These are phyloP conservation scores for Galagoides demidoff DNA, from an alignment of 2,797 vertebrate genomes.

Conservation along the genomic window DNA sequence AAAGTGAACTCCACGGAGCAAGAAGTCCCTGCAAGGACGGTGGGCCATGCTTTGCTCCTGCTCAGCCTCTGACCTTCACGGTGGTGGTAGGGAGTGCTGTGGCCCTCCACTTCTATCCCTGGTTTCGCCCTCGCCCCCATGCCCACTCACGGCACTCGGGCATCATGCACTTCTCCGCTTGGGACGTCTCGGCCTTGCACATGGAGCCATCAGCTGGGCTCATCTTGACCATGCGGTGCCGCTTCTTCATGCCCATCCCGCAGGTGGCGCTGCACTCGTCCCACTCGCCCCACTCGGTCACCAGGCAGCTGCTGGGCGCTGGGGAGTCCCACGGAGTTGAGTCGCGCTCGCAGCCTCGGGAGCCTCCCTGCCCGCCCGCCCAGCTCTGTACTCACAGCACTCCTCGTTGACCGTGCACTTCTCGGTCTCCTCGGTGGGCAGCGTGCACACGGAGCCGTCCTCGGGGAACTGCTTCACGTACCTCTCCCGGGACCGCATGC, in stretches of 20 bases:
- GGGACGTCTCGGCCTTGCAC: constrained; percentile 94
- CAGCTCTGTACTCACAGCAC: constrained; percentile 91
- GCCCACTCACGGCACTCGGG: constrained; percentile 96
- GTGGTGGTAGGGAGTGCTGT: not conserved
- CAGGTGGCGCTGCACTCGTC: constrained; percentile 98
- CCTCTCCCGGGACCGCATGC: constrained; percentile 94
- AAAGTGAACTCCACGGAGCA: not conserved
- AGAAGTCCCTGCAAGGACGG: not conserved
- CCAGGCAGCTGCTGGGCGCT: constrained; percentile 97
- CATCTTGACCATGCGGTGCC: constrained; percentile 98
- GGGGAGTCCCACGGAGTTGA: not conserved
- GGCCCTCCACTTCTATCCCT: not conserved
- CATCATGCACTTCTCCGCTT: constrained; percentile 99
- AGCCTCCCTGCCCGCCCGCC: rapidly evolving
- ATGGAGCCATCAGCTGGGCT: constrained; percentile 95
- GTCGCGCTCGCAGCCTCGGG: rapidly evolving
- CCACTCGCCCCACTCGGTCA: constrained; percentile 99
- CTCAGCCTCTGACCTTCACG: not conserved
- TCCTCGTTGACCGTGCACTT: constrained; percentile 96
- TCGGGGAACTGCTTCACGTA: constrained; percentile 98
- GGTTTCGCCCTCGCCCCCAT: rapidly evolving
- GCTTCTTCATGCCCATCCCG: constrained; percentile 95
- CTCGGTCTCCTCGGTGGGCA: constrained; percentile 96
- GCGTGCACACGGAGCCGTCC: constrained; percentile 95
- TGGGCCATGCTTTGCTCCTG: not conserved